These are phyloP conservation scores for Griposia aprilina DNA, from an alignment of 2,888 invertebrate species.

Conservation along the genomic window DNA sequence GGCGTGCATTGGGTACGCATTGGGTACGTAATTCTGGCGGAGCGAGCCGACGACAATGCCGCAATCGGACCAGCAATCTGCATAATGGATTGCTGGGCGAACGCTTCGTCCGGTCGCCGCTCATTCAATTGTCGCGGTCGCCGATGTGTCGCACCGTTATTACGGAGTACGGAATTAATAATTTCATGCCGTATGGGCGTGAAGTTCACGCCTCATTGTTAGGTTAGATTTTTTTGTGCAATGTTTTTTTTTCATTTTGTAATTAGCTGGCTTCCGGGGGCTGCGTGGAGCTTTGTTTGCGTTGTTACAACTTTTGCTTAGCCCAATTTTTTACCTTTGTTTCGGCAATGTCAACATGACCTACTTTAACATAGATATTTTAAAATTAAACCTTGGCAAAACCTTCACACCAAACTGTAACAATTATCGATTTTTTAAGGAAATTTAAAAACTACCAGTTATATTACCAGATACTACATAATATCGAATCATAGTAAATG, in stretches of 20 bases:
- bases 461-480: not conserved
- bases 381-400: not conserved
- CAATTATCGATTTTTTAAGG: no score
- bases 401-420: no score
- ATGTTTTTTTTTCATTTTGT: conserved; percentile 34
- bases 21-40: conserved; percentile 81
- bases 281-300: not conserved
- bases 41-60: conserved; percentile 87
- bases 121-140: conserved; percentile 90
- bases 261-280: conserved; percentile 26
- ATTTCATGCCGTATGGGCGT: conserved; percentile 76
- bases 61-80: conserved; percentile 89
- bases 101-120: conserved; percentile 84
- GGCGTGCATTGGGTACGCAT: conserved; percentile 69
- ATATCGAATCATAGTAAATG: conserved; percentile 61
- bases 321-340: not conserved
- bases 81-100: conserved; percentile 90
- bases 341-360: not conserved
- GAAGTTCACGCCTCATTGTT: conserved; percentile 58
- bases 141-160: conserved; percentile 87
- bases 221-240: conserved; percentile 46
- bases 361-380: not conserved
- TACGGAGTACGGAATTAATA: conserved; percentile 87
- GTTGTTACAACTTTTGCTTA: not conserved
- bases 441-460: no score